Base-by-base conservation (phyloP, 2,888 invertebrate species). In the Venustoraphidia nigricollis region DNA sequence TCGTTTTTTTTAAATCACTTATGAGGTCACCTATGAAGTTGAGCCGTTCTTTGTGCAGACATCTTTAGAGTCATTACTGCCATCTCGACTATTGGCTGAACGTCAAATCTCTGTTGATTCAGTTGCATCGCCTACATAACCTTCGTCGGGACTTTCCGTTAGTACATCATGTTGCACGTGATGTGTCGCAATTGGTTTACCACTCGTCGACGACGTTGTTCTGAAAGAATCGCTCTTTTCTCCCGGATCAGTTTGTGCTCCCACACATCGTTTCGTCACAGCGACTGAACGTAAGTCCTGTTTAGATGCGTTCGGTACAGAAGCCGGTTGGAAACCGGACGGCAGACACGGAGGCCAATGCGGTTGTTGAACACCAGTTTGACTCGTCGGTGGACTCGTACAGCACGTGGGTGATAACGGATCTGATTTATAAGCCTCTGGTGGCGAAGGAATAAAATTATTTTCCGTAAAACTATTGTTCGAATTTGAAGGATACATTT, bases 121-220 rank as follows among this genome's bases (percentile, higher is more conserved):
- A 45, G 68, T 71, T 34, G 68, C 73, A 56, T 88, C 89, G 38
- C 88, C 89, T 47, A 86, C 89, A 65, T 89, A 89, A 13, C 88
- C 89, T 66, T 89, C 89, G 62, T 89, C 89, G 37, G 88, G 87
- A 66, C 87, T 88, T 60, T 88, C 88, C 13, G 84, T 82, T 57
- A 73, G 56, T n/a, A 69, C 69, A 44, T 62, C 60, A 27, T 49
- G 52, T 46, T 47, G 39, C 51, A 53, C 51, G 48, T 53, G 54
- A 52, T 53, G 54, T 36, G 43, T 27, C 36, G 27, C 43, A 41
- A 38, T 39, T 10, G 37, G 13, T 44, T 38, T 46, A 41, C 42
- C 48, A 47, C 43, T 41, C 27, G 51, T 36, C 37, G 41, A 36
- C 36, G 40, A 35, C 37, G 42, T 38, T 41, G 40, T 27, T 46